Evolutionary conservation across 2,888 invertebrate species (phyloP).

Genomic region (Lucinisca nassula): DNA sequence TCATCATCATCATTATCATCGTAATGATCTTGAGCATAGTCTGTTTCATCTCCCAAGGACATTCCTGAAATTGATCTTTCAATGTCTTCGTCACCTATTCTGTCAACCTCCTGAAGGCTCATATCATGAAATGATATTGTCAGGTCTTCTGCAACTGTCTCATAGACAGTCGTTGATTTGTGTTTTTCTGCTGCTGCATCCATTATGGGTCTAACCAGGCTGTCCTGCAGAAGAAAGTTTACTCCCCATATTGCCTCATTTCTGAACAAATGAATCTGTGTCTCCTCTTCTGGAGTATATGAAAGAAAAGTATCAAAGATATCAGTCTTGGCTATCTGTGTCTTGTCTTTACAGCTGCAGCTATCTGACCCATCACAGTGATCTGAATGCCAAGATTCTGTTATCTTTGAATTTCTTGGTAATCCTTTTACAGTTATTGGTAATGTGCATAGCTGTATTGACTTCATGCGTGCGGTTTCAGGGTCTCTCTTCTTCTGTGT

Average conservation of each 20-base stretch:
- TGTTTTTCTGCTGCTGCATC: not conserved
- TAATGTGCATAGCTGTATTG: slow-evolving; percentile 19
- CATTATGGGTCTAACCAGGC: not conserved
- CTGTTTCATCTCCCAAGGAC: not conserved
- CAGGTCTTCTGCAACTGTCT: not conserved
- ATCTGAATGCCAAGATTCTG: not conserved
- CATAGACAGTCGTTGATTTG: not conserved
- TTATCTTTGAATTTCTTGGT: not conserved
- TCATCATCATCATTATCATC: not conserved
- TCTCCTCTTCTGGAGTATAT: not conserved
- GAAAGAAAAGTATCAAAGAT: not conserved
- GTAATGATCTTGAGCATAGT: not conserved
- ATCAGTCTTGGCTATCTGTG: not conserved
- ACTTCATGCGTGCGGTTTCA: not conserved
- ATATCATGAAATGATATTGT: not conserved
- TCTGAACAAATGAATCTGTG: not conserved
- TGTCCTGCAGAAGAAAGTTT: not conserved
- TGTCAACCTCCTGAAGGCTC: not conserved
- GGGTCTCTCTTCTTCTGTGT: slow-evolving; percentile 12
- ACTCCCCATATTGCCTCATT: slow-evolving; percentile 3
- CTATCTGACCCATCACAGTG: not conserved
- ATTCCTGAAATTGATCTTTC: not conserved
- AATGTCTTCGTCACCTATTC: not conserved
- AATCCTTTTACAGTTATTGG: slow-evolving; percentile 18
- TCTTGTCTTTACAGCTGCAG: not conserved